Evolutionary conservation across 2,888 invertebrate species (phyloP).

Genomic region (Drosophila macrospina): DNA sequence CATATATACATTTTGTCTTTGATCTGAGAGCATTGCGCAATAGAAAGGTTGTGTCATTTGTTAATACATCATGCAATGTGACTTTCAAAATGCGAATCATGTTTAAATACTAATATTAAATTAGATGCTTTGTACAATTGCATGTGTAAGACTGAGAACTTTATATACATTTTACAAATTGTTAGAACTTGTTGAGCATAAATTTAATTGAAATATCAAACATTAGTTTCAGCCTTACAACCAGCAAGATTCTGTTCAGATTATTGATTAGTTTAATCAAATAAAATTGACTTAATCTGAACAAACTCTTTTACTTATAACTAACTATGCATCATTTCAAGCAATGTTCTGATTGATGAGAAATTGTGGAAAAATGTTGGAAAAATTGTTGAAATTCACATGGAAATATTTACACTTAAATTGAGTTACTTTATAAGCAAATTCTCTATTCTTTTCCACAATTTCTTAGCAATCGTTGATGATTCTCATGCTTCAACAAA

Average conservation of each 20-base stretch:
- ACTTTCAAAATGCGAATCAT: slow-evolving; percentile 52
- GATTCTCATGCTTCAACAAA: slow-evolving; percentile 71
- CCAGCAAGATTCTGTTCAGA: slow-evolving; percentile 28
- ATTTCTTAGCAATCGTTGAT: slow-evolving; percentile 37
- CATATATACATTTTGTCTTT: slow-evolving; percentile 19
- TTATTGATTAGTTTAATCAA: slow-evolving; percentile 1
- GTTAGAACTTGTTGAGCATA: slow-evolving; percentile 6
- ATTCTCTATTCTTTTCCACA: slow-evolving; percentile 27
- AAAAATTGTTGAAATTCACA: slow-evolving; percentile 12
- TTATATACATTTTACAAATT: neutral
- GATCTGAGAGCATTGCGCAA: slow-evolving; percentile 26
- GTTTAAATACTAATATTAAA: slow-evolving; percentile 7
- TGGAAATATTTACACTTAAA: slow-evolving; percentile 14
- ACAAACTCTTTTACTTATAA: slow-evolving; percentile 47
- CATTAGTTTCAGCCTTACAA: slow-evolving; percentile 29
- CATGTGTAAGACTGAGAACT: slow-evolving; percentile 23
- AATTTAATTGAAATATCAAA: neutral
- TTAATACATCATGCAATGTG: slow-evolving; percentile 60
- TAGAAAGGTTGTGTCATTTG: slow-evolving; percentile 24
- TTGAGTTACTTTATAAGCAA: slow-evolving; percentile 12
- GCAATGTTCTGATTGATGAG: slow-evolving; percentile 17
- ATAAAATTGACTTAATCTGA: slow-evolving; percentile 23
- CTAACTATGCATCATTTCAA: slow-evolving; percentile 52
- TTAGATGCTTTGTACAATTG: slow-evolving; percentile 25
- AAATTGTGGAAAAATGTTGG: slow-evolving; percentile 53